These are phyloP conservation scores for Cartodere bifasciata DNA, from an alignment of 2,888 invertebrate genomes.

Conservation along the genomic window DNA sequence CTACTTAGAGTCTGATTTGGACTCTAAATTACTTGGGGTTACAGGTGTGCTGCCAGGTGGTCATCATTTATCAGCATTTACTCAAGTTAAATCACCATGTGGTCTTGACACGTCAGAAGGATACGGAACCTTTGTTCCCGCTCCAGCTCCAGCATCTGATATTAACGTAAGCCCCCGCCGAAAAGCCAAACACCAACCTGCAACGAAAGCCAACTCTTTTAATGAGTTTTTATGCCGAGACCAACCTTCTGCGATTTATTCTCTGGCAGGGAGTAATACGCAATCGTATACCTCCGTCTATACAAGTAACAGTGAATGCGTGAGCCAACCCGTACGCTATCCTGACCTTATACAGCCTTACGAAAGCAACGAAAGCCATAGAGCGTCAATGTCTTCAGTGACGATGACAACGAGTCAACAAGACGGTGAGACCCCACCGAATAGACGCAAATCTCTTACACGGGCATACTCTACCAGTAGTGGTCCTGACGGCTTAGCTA, in stretches of 20 bases:
- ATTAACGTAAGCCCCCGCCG: slow-evolving; percentile 40
- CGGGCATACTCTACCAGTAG: slow-evolving; percentile 44
- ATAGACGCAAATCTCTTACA: slow-evolving; percentile 37
- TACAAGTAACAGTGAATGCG: slow-evolving; percentile 50
- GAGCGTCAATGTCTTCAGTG: slow-evolving; percentile 35
- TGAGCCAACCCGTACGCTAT: slow-evolving; percentile 49
- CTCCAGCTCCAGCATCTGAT: slow-evolving; percentile 39
- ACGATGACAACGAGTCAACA: slow-evolving; percentile 41
- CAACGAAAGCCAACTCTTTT: slow-evolving; percentile 25
- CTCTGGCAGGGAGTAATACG: slow-evolving; percentile 59
- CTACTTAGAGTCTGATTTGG: slow-evolving; percentile 44
- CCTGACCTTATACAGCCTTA: slow-evolving; percentile 55
- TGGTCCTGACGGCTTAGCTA: slow-evolving; percentile 42
- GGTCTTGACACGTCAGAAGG: slow-evolving; percentile 36
- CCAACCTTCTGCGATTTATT: slow-evolving; percentile 58
- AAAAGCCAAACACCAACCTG: slow-evolving; percentile 31
- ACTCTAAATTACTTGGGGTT: slow-evolving; percentile 33
- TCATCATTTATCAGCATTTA: slow-evolving; percentile 42
- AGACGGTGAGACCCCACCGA: slow-evolving; percentile 21
- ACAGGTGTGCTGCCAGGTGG: slow-evolving; percentile 33
- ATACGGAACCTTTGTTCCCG: slow-evolving; percentile 40
- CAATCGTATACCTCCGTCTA: slow-evolving; percentile 63
- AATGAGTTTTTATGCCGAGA: slow-evolving; percentile 37
- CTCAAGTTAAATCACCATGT: slow-evolving; percentile 41
- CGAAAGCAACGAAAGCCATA: slow-evolving; percentile 36